These are phyloP conservation scores for Hippocampus comes DNA, from an alignment of 2,113 vertebrate species.

Conservation along the genomic window DNA sequence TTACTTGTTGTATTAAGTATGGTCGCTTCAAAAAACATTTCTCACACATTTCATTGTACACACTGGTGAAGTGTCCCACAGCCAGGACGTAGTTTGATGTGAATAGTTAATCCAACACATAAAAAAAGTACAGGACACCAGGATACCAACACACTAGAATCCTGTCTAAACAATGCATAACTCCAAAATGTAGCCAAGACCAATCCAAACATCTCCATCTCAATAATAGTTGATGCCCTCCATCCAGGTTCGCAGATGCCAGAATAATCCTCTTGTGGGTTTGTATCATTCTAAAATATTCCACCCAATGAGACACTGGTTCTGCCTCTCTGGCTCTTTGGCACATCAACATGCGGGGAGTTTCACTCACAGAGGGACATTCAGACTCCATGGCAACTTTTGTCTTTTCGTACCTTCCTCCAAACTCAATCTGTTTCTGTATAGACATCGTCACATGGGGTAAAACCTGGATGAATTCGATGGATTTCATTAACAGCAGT, in stretches of 20 bases:
- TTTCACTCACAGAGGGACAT: not conserved
- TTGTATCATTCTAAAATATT: constrained; percentile 73
- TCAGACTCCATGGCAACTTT: not conserved
- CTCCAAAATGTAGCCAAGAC: constrained; percentile 54
- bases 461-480: constrained; percentile 32
- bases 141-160: constrained; percentile 28
- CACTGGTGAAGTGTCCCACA: constrained; percentile 18
- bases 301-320: constrained; percentile 61
- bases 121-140: constrained; percentile 39
- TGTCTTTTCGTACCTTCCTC: not conserved
- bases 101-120: constrained; percentile 40
- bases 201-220: constrained; percentile 66
- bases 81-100: constrained; percentile 17
- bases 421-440: constrained; percentile 20
- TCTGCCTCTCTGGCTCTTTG: constrained; percentile 31
- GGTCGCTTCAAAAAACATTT: not conserved
- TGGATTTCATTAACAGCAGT: constrained; percentile 42
- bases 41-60: not conserved
- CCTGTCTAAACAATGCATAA: constrained; percentile 49
- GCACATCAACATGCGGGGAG: not conserved
- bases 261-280: constrained; percentile 65
- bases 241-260: constrained; percentile 51
- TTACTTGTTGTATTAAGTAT: not conserved
- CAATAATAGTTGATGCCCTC: constrained; percentile 69
- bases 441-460: constrained; percentile 19